phyloP scores from a whole-genome alignment of 2,888 invertebrate species.

The Osmoderma eremita region DNA sequence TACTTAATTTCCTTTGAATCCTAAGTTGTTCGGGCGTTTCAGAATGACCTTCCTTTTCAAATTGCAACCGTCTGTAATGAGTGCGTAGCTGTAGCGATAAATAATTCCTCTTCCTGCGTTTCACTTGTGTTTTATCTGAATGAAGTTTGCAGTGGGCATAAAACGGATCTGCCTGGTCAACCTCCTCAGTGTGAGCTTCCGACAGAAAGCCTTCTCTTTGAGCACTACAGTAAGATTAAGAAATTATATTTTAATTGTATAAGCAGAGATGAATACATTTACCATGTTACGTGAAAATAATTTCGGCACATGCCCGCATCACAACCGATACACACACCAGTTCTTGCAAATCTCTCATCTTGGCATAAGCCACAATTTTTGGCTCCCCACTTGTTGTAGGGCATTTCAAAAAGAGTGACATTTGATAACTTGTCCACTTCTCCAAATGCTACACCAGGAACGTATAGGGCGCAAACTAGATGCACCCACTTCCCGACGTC shows the following conservation, averaged over 20 bases:
- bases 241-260: no score
- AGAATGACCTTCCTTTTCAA: slow-evolving; percentile 71
- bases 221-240: slow-evolving; percentile 72
- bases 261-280: slow-evolving; percentile 48
- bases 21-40: slow-evolving; percentile 77
- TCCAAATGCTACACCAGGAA: slow-evolving; percentile 96
- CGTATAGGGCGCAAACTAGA: slow-evolving; percentile 95
- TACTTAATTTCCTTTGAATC: slow-evolving; percentile 82
- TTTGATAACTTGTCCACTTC: slow-evolving; percentile 92
- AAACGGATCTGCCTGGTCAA: slow-evolving; percentile 94
- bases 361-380: slow-evolving; percentile 91
- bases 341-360: slow-evolving; percentile 85
- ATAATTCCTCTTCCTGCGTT: slow-evolving; percentile 84
- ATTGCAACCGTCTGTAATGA: slow-evolving; percentile 71
- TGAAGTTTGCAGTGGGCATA: slow-evolving; percentile 97
- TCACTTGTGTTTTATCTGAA: slow-evolving; percentile 88
- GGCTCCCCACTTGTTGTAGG: slow-evolving; percentile 96
- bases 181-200: slow-evolving; percentile 90
- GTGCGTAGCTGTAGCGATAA: slow-evolving; percentile 86
- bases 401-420: slow-evolving; percentile 96
- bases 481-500: slow-evolving; percentile 99
- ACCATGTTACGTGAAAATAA: slow-evolving; percentile 98
- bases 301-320: slow-evolving; percentile 99
- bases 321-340: slow-evolving; percentile 96
- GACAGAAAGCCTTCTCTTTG: slow-evolving; percentile 92